Base-by-base conservation (phyloP, 2,797 vertebrate species). In the Pseudopleuronectes americanus region DNA sequence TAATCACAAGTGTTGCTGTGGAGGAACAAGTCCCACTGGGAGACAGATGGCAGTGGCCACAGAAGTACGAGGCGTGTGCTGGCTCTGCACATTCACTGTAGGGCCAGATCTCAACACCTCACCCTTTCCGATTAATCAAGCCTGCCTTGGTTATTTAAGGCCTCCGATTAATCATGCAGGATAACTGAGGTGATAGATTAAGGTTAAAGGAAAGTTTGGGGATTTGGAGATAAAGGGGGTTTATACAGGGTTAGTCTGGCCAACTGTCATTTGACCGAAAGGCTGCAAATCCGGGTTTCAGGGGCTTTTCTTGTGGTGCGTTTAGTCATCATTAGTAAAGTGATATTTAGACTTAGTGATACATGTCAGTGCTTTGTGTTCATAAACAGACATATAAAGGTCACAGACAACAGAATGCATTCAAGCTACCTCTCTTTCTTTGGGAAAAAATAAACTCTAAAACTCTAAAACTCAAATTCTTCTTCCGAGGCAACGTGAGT, bases 21-120 rank as follows among this genome's bases (percentile, higher is more conserved):
- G 80, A 89, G 85, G 84, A 87, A 60, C 78, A 52, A 63, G 81
- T 88, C 88, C 89, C 90, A 86, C 79, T 72, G 90, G 89, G 93
- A 94, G 93, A 92, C 93, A 95, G 93, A 95, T 95, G 93, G 93
- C 92, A 79, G 77, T 81, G 89, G 86, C 89, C 92, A 84, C 83
- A 86, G 80, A 86, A 81, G 84, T 89, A 88, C 68, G 68, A 90
- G 88, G 87, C 76, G 81, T 83, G 75, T 91, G 92, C 92, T 93
- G 86, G 88, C 93, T 90, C 87, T 77, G 93, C 93, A 93, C 89
- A 91, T 94, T 93, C 87, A 92, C 88, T 71, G 87, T 84, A 77
- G 85, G 90, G 88, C 87, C 91, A 90, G 84, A 88, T 84, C 88
- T 91, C 87, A 86, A 87, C 91, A 90, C 89, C 89, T 92, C 87